Percentiles rank a stretch among this genome's conserved stretches.
phyloP scores from a whole-genome alignment of 2,888 invertebrate genomes.

The Baronia brevicornis region DNA sequence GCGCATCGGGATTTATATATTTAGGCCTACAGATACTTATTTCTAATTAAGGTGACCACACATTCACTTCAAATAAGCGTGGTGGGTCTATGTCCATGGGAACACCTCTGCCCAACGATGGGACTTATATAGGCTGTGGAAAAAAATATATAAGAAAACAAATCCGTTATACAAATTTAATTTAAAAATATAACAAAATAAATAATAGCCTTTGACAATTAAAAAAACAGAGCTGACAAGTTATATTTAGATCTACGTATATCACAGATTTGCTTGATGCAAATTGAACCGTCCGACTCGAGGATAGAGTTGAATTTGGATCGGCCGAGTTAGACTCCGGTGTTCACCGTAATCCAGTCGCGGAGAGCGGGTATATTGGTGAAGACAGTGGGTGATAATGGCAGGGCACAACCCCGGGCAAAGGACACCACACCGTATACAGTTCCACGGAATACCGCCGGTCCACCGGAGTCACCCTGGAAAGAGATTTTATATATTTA shows the following conservation, averaged over 20 bases:
- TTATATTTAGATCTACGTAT: slow-evolving; percentile 29
- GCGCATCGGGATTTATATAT: no score
- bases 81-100: no score
- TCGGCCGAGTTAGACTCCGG: slow-evolving; percentile 47
- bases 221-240: slow-evolving; percentile 19
- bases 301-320: slow-evolving; percentile 15
- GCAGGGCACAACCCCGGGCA: slow-evolving; percentile 64
- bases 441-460: slow-evolving; percentile 62
- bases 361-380: slow-evolving; percentile 58
- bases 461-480: slow-evolving; percentile 69
- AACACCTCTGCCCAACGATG: no score
- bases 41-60: no score
- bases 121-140: background rate
- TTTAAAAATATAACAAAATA: slow-evolving; percentile 40
- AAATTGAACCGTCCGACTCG: slow-evolving; percentile 14
- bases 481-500: slow-evolving; percentile 17
- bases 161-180: slow-evolving; percentile 29
- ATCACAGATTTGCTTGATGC: slow-evolving; percentile 33
- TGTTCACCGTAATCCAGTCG: slow-evolving; percentile 58
- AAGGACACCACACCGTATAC: slow-evolving; percentile 67
- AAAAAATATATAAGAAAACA: slow-evolving; percentile 17
- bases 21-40: no score
- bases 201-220: slow-evolving; percentile 24
- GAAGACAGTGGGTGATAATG: slow-evolving; percentile 67
- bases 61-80: no score